Conservation (phyloP, 92 coral and sea anemone species). For the Porites divaricata region DNA sequence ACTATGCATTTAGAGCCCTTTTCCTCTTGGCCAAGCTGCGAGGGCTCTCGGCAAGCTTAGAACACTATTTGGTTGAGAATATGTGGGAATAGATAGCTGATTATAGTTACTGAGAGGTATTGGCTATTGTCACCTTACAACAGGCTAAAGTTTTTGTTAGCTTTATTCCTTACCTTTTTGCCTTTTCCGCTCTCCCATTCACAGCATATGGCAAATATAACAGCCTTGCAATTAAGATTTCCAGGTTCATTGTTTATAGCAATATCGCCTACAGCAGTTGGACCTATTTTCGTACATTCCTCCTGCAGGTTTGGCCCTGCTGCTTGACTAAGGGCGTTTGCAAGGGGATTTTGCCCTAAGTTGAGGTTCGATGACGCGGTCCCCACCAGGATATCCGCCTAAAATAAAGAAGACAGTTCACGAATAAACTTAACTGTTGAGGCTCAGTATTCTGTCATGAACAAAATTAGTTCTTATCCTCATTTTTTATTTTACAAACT, state of each 20-base stretch:
- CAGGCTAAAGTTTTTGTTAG: too few relatives aligned
- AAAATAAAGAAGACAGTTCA: background rate
- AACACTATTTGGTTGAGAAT: too few relatives aligned
- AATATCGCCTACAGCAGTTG: constrained; percentile 62
- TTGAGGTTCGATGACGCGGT: constrained; percentile 68
- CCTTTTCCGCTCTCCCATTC: constrained; percentile 59
- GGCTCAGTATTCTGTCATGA: too few relatives aligned
- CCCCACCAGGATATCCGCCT: constrained; percentile 79
- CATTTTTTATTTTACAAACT: too few relatives aligned
- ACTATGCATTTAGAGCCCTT: too few relatives aligned
- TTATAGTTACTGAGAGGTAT: too few relatives aligned
- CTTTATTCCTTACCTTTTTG: constrained; percentile 33
- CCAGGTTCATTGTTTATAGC: constrained; percentile 55
- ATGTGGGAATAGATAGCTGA: too few relatives aligned
- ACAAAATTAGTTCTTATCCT: too few relatives aligned
- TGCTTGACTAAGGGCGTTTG: constrained; percentile 61
- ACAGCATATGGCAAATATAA: constrained; percentile 62
- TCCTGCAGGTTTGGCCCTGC: constrained; percentile 76
- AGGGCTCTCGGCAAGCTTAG: too few relatives aligned
- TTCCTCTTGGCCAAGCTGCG: too few relatives aligned
- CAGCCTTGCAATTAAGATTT: constrained; percentile 52
- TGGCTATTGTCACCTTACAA: too few relatives aligned
- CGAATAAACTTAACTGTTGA: too few relatives aligned
- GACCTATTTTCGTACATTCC: constrained; percentile 52
- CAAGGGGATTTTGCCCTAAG: constrained; percentile 65